phyloP scores from a whole-genome alignment of 2,888 invertebrate genomes.

The Tetragonisca angustula region DNA sequence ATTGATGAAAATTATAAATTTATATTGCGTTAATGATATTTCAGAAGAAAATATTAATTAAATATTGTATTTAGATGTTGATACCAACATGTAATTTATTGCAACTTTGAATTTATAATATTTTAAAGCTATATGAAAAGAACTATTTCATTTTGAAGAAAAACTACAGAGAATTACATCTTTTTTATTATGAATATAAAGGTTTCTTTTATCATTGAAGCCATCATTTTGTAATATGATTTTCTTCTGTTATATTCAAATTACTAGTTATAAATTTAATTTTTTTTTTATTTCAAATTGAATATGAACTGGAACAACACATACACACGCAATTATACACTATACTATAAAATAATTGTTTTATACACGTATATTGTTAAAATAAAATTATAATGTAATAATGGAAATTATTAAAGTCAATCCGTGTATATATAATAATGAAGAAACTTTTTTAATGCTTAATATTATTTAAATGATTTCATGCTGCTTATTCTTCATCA shows the following conservation, averaged over 20 bases:
- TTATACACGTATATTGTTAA: not conserved
- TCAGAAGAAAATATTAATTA: conserved; percentile 9
- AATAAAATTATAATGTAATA: conserved; percentile 23
- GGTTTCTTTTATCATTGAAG: not conserved
- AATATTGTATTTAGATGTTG: not conserved
- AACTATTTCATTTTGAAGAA: conserved; percentile 8
- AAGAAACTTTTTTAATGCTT: conserved; percentile 12
- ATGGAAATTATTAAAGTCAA: conserved; percentile 12
- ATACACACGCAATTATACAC: not conserved
- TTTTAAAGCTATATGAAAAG: not conserved
- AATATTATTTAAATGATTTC: conserved; percentile 32
- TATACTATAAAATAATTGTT: conserved; percentile 1
- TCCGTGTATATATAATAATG: not conserved
- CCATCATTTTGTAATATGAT: not conserved
- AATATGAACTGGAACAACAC: not conserved
- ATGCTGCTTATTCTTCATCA: conserved; percentile 26
- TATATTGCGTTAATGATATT: not conserved
- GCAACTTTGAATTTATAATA: conserved; percentile 2
- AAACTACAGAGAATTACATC: not conserved
- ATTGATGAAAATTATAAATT: conserved; percentile 25
- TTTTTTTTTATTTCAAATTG: conserved; percentile 12
- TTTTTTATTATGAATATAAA: not conserved
- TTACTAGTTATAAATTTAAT: not conserved
- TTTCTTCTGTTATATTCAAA: conserved; percentile 18
- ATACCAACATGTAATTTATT: not conserved